Base-by-base conservation (phyloP, 2,888 invertebrate species). In the Odontocolon sp. region DNA sequence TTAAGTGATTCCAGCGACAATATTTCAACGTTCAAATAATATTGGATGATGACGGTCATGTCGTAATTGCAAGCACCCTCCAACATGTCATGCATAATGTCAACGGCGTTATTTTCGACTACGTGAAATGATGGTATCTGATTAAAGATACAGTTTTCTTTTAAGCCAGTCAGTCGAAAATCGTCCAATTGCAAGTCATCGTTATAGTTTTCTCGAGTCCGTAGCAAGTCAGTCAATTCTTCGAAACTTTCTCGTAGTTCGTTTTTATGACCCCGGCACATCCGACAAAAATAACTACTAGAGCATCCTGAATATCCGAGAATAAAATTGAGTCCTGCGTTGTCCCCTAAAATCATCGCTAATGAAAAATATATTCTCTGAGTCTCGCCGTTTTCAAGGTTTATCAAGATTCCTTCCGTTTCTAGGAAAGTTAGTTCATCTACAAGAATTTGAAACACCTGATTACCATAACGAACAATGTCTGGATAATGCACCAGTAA, bases 11-110 rank as follows among this genome's bases (percentile, higher is more conserved):
- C 31, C n/a, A 70, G 38, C 14, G 54, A 64, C 23, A 71, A 16
- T 18, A 75, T 38, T 61, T 68, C 28, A 42, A 45, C 31, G 8
- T 47, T 45, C 52, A 74, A 31, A 9, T 66, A 70, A 70, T 75
- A 59, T n/a, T 67, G 45, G 6, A 76, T 66, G 16, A 77, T 70
- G n/a, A 57, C 56, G 14, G 50, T 66, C 47, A 81, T 67, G 26
- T 81, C 79, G 36, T 61, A 71, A 36, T 59, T 45, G 23, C 74
- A 59, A 9, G 80, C 59, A 4, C 80, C 80, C 67, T 79, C 79
- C 16, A 78, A 40, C 4, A 76, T 14, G 50, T 80, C 79, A 56
- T 81, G 81, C 75, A 81, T 81, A 1, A 81, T 63, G 57, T 80
- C 81, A 3, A 73, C 68, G 1, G 69, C 63, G 26, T 70, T 63